Base-by-base conservation (phyloP, 2,888 invertebrate genomes). In the Clostera curtula region DNA sequence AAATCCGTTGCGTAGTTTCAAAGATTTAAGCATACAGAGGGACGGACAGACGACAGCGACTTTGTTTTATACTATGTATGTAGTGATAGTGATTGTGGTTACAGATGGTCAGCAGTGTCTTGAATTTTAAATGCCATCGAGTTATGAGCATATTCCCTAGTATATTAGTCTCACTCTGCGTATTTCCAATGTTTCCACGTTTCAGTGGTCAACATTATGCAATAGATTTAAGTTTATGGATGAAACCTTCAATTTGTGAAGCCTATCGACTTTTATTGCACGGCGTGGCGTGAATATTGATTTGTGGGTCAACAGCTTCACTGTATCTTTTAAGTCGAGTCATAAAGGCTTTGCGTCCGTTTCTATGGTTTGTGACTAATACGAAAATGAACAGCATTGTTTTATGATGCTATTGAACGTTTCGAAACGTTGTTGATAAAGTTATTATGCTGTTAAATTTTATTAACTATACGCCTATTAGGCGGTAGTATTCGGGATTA, bases 281-380 rank as follows among this genome's bases (percentile, higher is more conserved):
- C 15, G 15, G 54, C 47, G 41, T 61, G 59, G 56, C 63, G 68
- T 75, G 79, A 79, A 80, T 80, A 77, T 70, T 79, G 71, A 79
- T 79, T 79, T 82, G 72, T 77, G 56, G 79, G 80, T 79, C 75
- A 80, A 70, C 66, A 65, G 58, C 70, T 67, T 67, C 63, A 64
- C 59, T 67, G 63, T 64, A 55, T 56, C 43, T 56, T 60, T 57
- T 52, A 46, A 40, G 49, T 35, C 31, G 64, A 64, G 56, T 61
- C 54, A 57, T 44, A 42, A 40, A 36, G 47, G 34, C 34, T 47
- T 46, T 40, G 46, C 41, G 44, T 60, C 59, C 56, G 56, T 59
- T 61, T 61, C 63, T 64, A 60, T 50, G 48, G 37, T 42, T 43
- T 43, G 47, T 28, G 37, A 39, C 43, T 38, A 40, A 41, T 37